Conservation (phyloP, 2,797 vertebrate genomes). For the Characodon lateralis region DNA sequence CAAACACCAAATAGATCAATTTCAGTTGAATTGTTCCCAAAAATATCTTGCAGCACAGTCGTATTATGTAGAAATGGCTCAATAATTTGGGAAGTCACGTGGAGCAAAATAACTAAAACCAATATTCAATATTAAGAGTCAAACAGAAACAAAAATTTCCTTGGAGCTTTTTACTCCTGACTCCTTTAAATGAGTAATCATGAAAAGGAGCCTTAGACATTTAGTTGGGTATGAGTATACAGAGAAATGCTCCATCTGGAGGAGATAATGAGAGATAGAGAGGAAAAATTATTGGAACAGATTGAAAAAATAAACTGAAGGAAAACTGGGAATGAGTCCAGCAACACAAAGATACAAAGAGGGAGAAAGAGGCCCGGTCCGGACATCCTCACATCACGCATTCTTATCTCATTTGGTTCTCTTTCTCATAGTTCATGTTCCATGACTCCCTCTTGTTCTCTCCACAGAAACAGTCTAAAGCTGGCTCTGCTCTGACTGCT, state of each 20-base stretch:
- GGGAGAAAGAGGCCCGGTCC: constrained; percentile 35
- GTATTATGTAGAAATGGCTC: constrained; percentile 36
- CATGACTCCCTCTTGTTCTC: constrained; percentile 39
- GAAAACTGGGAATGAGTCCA: constrained; percentile 19
- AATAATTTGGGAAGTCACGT: constrained; percentile 24
- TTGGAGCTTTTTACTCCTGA: constrained; percentile 68
- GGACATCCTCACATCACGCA: constrained; percentile 58
- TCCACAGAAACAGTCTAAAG: constrained; percentile 29
- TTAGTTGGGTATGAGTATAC: constrained; percentile 34
- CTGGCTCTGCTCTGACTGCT: constrained; percentile 11
- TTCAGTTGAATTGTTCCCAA: constrained; percentile 42
- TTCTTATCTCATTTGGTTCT: constrained; percentile 71
- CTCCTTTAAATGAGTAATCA: constrained; percentile 40
- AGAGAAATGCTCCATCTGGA: constrained; percentile 65
- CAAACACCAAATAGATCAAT: constrained; percentile 48
- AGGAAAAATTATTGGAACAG: constrained; percentile 26
- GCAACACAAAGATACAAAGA: constrained; percentile 4
- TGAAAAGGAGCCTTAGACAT: constrained; percentile 36
- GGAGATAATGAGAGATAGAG: constrained; percentile 19
- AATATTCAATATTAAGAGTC: constrained; percentile 54
- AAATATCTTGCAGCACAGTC: constrained; percentile 28
- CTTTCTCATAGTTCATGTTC: constrained; percentile 34
- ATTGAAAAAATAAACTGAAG: constrained; percentile 15
- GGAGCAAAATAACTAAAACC: constrained; percentile 33
- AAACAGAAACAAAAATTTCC: constrained; percentile 61